Conservation (phyloP, 2,888 invertebrate genomes). For the Plemyria rubiginata region DNA sequence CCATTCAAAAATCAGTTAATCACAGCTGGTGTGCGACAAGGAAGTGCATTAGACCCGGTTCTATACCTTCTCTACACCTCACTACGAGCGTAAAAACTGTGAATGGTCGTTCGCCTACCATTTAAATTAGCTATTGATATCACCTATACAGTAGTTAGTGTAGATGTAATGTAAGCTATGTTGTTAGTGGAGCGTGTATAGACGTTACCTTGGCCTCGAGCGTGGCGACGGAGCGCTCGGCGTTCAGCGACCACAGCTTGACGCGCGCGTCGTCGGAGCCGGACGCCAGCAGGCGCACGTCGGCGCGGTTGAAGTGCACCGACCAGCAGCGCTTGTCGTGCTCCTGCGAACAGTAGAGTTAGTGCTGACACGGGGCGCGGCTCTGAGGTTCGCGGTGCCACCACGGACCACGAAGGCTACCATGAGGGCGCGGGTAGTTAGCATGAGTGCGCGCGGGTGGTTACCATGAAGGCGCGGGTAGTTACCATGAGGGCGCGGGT, state of each 20-base stretch:
- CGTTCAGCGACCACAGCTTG: conserved; percentile 96
- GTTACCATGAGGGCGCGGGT: too few species aligned
- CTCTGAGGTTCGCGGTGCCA: too few species aligned
- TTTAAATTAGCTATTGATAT: too few species aligned
- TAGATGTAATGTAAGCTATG: background rate
- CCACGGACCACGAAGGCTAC: too few species aligned
- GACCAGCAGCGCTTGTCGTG: conserved; percentile 98
- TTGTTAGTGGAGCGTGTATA: too few species aligned
- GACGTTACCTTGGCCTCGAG: conserved; percentile 97
- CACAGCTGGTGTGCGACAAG: background rate
- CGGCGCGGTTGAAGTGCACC: conserved; percentile 96
- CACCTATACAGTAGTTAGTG: too few species aligned
- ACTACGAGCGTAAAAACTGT: too few species aligned
- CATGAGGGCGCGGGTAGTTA: too few species aligned
- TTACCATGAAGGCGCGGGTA: too few species aligned
- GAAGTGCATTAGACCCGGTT: background rate
- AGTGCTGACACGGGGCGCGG: too few species aligned
- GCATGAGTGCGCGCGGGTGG: too few species aligned
- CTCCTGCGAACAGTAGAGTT: conserved; percentile 88
- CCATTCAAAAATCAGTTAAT: background rate
- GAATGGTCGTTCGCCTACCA: too few species aligned
- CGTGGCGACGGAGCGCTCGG: conserved; percentile 91
- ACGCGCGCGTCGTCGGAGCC: conserved; percentile 97
- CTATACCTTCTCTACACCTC: background rate
- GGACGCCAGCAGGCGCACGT: conserved; percentile 95